Percentiles rank a stretch among this genome's conserved stretches.
Evolutionary conservation across 2,113 vertebrate genomes (phyloP).

Genomic region (Galemys pyrenaicus): DNA sequence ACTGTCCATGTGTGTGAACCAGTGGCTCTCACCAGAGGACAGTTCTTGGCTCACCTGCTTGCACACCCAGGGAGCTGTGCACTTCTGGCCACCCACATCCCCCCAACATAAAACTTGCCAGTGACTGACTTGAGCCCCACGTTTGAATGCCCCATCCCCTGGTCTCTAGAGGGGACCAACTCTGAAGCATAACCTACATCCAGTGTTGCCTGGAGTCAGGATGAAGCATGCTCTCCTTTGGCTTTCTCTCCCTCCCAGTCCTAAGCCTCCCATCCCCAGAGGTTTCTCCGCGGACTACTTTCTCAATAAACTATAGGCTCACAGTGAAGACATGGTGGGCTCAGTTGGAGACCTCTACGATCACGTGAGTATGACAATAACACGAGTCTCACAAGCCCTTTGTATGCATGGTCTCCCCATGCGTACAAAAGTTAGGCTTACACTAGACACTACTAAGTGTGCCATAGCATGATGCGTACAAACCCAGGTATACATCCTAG

Average conservation of each 20-base stretch:
- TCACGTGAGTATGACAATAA: background rate
- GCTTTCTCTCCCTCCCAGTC: too few species aligned
- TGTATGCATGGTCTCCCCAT: background rate
- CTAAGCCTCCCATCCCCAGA: fast-evolving
- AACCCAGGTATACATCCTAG: background rate
- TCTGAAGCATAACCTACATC: background rate
- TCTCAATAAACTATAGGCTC: background rate
- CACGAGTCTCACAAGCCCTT: background rate
- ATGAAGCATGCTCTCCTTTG: background rate
- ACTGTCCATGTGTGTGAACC: background rate
- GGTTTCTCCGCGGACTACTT: background rate
- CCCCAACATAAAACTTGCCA: background rate
- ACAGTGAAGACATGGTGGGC: background rate
- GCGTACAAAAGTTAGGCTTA: background rate
- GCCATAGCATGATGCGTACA: background rate
- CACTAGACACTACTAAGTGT: background rate
- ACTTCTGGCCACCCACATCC: background rate
- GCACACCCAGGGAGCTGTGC: background rate
- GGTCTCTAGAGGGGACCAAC: background rate
- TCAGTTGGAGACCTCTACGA: background rate
- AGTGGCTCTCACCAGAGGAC: fast-evolving
- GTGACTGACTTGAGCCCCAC: fast-evolving
- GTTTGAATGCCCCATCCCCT: background rate
- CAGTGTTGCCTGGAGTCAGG: background rate
- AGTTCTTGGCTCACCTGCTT: fast-evolving